Conservation (phyloP, 2,113 vertebrate genomes). For the Carettochelys insculpta region DNA sequence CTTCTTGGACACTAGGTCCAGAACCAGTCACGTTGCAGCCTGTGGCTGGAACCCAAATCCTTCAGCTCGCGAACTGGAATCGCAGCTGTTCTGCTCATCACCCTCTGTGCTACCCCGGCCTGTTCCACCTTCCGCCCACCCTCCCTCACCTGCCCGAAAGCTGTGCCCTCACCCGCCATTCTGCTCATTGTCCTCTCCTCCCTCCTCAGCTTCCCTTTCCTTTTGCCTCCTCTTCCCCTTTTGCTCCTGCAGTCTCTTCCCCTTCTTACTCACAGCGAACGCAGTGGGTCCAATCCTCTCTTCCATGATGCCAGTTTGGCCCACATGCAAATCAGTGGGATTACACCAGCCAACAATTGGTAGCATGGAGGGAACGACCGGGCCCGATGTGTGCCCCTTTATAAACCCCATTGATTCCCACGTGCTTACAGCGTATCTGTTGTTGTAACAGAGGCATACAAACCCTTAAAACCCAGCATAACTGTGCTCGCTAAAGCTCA, state of each 20-base stretch:
- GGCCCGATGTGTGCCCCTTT: background rate
- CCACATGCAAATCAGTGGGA: background rate
- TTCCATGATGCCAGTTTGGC: background rate
- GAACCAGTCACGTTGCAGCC: too few relatives aligned
- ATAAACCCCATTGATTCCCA: too few relatives aligned
- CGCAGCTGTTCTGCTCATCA: background rate
- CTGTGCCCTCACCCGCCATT: too few relatives aligned
- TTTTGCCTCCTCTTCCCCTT: background rate
- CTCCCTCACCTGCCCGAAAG: background rate
- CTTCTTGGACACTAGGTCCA: background rate
- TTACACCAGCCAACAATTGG: background rate
- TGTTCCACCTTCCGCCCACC: background rate
- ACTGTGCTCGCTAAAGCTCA: background rate
- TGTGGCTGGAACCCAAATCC: background rate
- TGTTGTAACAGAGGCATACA: background rate
- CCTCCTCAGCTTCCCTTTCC: background rate
- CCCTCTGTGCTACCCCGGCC: background rate
- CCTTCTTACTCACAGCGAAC: background rate
- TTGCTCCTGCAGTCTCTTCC: background rate
- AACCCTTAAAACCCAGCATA: slow-evolving; percentile 29
- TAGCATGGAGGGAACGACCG: background rate
- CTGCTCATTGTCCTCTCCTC: background rate
- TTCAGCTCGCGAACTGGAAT: background rate
- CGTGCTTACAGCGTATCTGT: background rate
- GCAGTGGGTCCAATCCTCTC: background rate